phyloP scores from a whole-genome alignment of 1,140 invertebrate genomes.

The Colletes gigas region DNA sequence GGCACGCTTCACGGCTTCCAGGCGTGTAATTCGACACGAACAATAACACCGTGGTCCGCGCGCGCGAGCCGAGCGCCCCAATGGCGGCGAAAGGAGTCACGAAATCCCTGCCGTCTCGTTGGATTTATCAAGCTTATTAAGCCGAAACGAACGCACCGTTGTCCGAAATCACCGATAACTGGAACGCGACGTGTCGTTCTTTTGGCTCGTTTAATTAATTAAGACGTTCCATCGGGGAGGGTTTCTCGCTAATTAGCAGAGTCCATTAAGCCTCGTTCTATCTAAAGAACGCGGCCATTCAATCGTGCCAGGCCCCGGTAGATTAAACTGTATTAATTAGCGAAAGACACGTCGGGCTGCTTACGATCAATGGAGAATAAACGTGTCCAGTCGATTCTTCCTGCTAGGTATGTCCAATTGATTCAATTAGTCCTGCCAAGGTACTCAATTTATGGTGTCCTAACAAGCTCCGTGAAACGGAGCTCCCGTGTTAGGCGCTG shows the following conservation, averaged over 20 bases:
- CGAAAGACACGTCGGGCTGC: neutral
- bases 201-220: constrained; percentile 23
- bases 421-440: neutral
- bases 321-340: constrained; percentile 8
- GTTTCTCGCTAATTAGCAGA: constrained; percentile 12
- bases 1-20: too few species aligned
- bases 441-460: neutral
- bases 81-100: neutral
- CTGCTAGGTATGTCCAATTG: too few species aligned
- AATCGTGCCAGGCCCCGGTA: neutral
- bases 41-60: neutral
- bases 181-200: neutral
- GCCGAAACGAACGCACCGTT: constrained; percentile 8
- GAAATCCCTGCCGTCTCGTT: neutral
- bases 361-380: neutral
- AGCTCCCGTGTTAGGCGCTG: too few species aligned
- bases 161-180: constrained; percentile 23
- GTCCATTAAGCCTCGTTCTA: neutral
- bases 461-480: neutral
- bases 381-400: neutral
- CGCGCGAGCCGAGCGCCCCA: too few species aligned
- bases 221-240: neutral
- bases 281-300: neutral
- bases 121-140: neutral
- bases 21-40: neutral